Evolutionary conservation across 2,113 vertebrate genomes (phyloP), one percentile per base, ranked within the genome.

Genomic region (Upupa epops): DNA sequence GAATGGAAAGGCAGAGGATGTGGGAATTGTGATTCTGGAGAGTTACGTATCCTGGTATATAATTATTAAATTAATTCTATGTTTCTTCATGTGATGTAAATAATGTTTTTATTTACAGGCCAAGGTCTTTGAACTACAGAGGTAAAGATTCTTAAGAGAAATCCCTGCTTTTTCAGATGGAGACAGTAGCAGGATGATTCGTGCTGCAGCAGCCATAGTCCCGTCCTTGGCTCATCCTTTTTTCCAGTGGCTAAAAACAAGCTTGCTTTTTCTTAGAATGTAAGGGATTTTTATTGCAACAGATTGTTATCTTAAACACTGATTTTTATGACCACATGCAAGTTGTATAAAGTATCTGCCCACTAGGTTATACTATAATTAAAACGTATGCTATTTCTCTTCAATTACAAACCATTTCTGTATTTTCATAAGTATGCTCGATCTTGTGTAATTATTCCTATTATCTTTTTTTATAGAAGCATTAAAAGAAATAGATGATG

Each of bases 401-500:
- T 85, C 6, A 36, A 32, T 58, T 76, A 83, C 46, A 89, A 80
- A 61, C 59, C 1, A 21, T 56, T 45, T 17, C 26, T 86, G 0
- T 58, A 22, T 69, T 93, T 83, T 56, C 42, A 69, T 52, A n/a
- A 81, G 51, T 11, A 4, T 68, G 37, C 72, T 93, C 37, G 13
- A 73, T 73, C 69, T 78, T 63, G 24, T 69, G 49, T 90, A 89
- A 89, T 82, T 82, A 66, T 76, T 93, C 7, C 26, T 87, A 4
- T 82, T 84, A 14, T 51, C 48, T 91, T 86, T n/a, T 85, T 87
- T 96, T 97, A 65, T 97, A 99, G 99, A 99, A 95, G 98, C 99
- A 4, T 97, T 99, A 94, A 99, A 99, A 95, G 99, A 99, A 97
- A 98, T 99, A 92, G 99, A 99, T 95, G 98, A 99, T 88, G 98